Conservation (phyloP, 2,113 vertebrate species). For the Alexandromys fortis region DNA sequence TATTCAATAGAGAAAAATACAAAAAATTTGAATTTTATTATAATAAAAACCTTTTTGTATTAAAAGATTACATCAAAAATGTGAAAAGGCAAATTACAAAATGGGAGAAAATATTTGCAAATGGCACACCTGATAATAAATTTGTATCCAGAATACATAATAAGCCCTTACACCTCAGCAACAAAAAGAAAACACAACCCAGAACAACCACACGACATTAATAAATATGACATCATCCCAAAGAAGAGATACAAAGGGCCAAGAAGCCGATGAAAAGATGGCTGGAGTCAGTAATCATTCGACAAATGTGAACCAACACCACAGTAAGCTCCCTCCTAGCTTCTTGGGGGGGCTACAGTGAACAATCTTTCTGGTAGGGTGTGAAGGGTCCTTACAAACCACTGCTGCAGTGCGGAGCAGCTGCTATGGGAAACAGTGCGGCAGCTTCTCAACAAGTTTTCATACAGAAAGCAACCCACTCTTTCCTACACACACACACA, state of each 20-base stretch:
- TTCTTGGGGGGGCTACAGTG: neutral
- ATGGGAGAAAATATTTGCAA: constrained; percentile 34
- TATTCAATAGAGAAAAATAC: neutral
- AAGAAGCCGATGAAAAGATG: neutral
- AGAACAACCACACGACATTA: neutral
- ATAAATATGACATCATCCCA: neutral
- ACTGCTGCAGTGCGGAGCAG: neutral
- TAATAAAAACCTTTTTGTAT: constrained; percentile 18
- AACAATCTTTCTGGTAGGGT: neutral
- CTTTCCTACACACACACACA: neutral
- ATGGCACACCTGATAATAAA: neutral
- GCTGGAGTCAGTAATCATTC: neutral
- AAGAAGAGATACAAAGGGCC: neutral
- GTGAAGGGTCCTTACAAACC: neutral
- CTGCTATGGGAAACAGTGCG: neutral
- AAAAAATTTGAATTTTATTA: neutral
- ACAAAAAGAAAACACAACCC: neutral
- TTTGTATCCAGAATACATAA: neutral
- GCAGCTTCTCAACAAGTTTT: neutral
- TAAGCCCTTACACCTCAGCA: neutral
- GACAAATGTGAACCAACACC: neutral
- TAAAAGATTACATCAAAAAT: constrained; percentile 13
- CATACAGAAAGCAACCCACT: neutral
- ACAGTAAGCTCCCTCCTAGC: neutral
- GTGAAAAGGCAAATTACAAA: neutral